phyloP scores from a whole-genome alignment of 2,113 vertebrate species.

The Hystrix cristata region DNA sequence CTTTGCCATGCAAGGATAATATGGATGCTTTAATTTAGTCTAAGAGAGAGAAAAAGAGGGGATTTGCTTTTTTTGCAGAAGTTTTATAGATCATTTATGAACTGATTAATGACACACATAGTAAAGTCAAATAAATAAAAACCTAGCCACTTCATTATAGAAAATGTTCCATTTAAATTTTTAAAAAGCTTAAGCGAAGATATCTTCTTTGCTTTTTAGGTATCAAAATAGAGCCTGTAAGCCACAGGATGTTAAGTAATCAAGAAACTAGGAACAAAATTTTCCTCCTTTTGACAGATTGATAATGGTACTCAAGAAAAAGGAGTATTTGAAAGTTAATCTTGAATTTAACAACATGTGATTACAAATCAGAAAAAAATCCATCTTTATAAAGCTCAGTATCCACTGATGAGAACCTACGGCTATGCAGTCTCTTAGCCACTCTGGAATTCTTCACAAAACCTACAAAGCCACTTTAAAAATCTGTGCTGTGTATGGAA shows the following conservation, averaged over 20 bases:
- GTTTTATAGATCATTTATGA: slow-evolving; percentile 40
- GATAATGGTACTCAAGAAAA: background rate
- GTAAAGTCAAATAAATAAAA: slow-evolving; percentile 49
- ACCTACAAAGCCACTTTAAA: background rate
- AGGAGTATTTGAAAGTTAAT: background rate
- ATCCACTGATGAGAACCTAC: background rate
- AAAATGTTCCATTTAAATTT: slow-evolving; percentile 38
- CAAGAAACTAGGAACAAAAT: background rate
- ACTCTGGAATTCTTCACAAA: background rate
- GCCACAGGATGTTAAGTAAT: background rate
- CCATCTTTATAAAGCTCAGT: background rate
- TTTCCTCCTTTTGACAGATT: background rate
- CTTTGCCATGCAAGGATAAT: slow-evolving; percentile 98
- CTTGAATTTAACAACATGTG: background rate
- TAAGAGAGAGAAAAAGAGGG: slow-evolving; percentile 77
- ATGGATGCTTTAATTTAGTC: slow-evolving; percentile 98
- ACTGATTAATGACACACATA: background rate
- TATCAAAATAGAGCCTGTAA: background rate
- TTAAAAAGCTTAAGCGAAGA: slow-evolving; percentile 16
- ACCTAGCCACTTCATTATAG: background rate
- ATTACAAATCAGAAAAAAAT: slow-evolving; percentile 28
- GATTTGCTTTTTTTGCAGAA: background rate
- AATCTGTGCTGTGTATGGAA: background rate
- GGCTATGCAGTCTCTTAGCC: background rate
- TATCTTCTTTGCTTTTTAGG: background rate